Percentiles rank a stretch among this genome's conserved stretches.
Evolutionary conservation across 2,113 vertebrate species (phyloP).

Genomic region (Ellobius talpinus): DNA sequence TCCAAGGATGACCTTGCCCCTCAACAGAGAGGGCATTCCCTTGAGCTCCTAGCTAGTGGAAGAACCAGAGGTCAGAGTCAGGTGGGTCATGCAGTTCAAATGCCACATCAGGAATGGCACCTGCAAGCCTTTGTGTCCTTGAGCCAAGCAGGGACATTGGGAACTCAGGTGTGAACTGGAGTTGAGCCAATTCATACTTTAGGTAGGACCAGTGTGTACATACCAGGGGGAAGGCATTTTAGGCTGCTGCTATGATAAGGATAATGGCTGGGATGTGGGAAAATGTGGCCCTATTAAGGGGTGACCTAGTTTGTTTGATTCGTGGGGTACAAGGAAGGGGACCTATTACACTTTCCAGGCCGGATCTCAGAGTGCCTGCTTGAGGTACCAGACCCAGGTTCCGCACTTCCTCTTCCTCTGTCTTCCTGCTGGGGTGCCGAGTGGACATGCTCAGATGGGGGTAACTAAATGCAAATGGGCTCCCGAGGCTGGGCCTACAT

Average conservation of each 20-base stretch:
- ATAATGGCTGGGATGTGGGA: neutral
- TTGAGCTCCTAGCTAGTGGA: neutral
- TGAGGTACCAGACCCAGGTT: neutral
- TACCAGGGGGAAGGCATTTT: neutral
- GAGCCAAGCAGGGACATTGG: neutral
- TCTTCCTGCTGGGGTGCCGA: neutral
- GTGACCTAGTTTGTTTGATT: neutral
- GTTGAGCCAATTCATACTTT: neutral
- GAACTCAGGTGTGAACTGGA: neutral
- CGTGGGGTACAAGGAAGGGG: neutral
- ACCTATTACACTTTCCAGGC: too few species aligned
- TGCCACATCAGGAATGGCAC: fast-evolving
- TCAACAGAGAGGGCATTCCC: neutral
- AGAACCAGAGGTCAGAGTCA: neutral
- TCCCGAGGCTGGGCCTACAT: neutral
- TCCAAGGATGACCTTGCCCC: neutral
- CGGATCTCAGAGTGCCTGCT: neutral
- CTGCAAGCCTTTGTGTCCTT: neutral
- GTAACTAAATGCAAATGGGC: neutral
- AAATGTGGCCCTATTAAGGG: neutral
- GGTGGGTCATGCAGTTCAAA: neutral
- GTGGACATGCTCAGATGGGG: neutral
- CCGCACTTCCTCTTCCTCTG: neutral
- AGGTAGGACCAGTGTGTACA: neutral
- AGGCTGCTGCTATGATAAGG: neutral